These are phyloP conservation scores for Eleutherodactylus coqui DNA, from an alignment of 2,797 vertebrate genomes.

Conservation along the genomic window DNA sequence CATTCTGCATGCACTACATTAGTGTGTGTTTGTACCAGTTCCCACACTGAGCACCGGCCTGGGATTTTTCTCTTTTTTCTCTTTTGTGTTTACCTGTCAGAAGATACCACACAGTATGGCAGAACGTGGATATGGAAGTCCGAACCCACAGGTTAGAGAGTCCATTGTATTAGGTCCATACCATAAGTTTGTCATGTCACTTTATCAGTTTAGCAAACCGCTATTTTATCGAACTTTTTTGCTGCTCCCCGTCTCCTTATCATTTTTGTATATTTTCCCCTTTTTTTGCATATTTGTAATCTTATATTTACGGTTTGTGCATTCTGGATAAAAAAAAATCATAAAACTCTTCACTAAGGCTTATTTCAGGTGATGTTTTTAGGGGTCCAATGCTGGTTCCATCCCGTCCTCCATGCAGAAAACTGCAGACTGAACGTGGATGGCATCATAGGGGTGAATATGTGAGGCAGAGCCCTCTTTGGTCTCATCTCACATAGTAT, in stretches of 20 bases:
- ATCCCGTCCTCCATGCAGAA: too few relatives aligned
- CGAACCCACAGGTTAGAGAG: constrained; percentile 52
- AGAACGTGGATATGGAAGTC: constrained; percentile 52
- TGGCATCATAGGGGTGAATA: too few relatives aligned
- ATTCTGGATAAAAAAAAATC: background rate
- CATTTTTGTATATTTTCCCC: too few relatives aligned
- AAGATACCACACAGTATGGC: constrained; percentile 33
- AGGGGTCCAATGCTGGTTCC: too few relatives aligned
- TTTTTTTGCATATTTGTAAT: background rate
- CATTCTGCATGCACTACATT: constrained; percentile 15
- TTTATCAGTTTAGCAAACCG: background rate
- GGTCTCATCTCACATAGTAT: too few relatives aligned
- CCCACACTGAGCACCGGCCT: background rate
- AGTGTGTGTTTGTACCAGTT: background rate
- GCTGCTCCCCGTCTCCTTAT: too few relatives aligned
- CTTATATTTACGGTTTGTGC: background rate
- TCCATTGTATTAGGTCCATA: background rate
- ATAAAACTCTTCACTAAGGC: background rate
- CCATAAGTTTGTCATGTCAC: background rate
- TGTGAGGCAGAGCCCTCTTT: too few relatives aligned
- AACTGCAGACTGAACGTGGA: too few relatives aligned
- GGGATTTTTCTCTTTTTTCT: constrained; percentile 20
- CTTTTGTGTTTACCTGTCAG: background rate
- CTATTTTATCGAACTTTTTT: background rate
- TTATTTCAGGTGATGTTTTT: too few relatives aligned